Conservation (phyloP, 2,797 vertebrate genomes). For the Syndactyla subalaris region DNA sequence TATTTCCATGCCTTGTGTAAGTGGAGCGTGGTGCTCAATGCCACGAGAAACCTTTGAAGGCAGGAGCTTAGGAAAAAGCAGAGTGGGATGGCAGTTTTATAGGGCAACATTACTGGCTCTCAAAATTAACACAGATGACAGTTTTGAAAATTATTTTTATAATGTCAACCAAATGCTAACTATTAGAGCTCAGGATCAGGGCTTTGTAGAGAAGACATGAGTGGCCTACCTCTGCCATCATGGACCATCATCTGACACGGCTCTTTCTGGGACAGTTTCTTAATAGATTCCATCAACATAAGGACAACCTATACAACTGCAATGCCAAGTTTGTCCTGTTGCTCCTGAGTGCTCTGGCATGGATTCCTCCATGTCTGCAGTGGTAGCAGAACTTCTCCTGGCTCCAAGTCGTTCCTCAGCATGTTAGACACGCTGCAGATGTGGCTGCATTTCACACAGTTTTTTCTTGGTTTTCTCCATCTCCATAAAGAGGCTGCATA, state of each 20-base stretch:
- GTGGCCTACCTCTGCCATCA: not conserved
- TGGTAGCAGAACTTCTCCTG: not conserved
- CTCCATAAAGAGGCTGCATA: not conserved
- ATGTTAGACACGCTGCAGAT: not conserved
- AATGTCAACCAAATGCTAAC: not conserved
- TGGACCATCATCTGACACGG: not conserved
- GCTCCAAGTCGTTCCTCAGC: not conserved
- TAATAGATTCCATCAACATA: not conserved
- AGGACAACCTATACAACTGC: not conserved
- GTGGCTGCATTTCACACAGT: not conserved
- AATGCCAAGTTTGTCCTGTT: not conserved
- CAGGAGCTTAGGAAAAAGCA: not conserved
- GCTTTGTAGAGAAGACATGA: not conserved
- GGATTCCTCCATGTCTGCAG: not conserved
- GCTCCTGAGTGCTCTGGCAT: not conserved
- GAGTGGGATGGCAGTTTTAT: not conserved
- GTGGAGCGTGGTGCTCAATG: not conserved
- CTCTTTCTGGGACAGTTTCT: not conserved
- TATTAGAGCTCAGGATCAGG: not conserved
- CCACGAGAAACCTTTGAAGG: not conserved
- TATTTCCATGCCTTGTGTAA: not conserved
- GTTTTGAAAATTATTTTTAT: not conserved
- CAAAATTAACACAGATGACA: not conserved
- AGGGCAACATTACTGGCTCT: not conserved
- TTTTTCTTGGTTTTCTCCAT: not conserved